Percentiles rank a stretch among this genome's conserved stretches.
Conservation (phyloP, 2,888 invertebrate genomes). For the Drosophila stalkeri region DNA sequence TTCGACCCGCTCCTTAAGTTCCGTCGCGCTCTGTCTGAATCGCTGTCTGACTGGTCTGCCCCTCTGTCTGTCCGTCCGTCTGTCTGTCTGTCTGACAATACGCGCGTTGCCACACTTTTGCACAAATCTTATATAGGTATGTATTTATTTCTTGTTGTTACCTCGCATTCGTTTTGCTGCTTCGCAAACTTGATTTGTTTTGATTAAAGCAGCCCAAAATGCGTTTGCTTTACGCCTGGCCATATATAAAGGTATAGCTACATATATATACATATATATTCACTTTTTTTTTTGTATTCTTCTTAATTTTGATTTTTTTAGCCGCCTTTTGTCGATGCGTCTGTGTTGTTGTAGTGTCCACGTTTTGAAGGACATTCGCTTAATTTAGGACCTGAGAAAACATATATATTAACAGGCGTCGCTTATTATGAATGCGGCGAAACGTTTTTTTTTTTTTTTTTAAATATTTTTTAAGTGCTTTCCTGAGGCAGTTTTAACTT, state of each 20-base stretch:
- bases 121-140: slow-evolving; percentile 32
- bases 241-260: not conserved
- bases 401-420: slow-evolving; percentile 70
- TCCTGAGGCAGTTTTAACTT: slow-evolving; percentile 5
- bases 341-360: slow-evolving; percentile 44
- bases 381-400: slow-evolving; percentile 76
- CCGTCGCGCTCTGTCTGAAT: slow-evolving; percentile 10
- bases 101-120: slow-evolving; percentile 62
- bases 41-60: not conserved
- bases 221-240: slow-evolving; percentile 25
- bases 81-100: slow-evolving; percentile 9
- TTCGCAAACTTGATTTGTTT: slow-evolving; percentile 70
- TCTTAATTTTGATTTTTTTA: slow-evolving; percentile 17
- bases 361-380: slow-evolving; percentile 73
- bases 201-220: slow-evolving; percentile 65
- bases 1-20: slow-evolving; percentile 56
- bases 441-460: not conserved
- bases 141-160: slow-evolving; percentile 29
- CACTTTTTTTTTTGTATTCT: slow-evolving; percentile 2
- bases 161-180: slow-evolving; percentile 43
- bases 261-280: not conserved
- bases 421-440: slow-evolving; percentile 50
- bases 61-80: not conserved
- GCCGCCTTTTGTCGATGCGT: slow-evolving; percentile 46
- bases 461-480: slow-evolving; percentile 16